phyloP scores from a whole-genome alignment of 2,888 invertebrate genomes.

The Andricus curvator region DNA sequence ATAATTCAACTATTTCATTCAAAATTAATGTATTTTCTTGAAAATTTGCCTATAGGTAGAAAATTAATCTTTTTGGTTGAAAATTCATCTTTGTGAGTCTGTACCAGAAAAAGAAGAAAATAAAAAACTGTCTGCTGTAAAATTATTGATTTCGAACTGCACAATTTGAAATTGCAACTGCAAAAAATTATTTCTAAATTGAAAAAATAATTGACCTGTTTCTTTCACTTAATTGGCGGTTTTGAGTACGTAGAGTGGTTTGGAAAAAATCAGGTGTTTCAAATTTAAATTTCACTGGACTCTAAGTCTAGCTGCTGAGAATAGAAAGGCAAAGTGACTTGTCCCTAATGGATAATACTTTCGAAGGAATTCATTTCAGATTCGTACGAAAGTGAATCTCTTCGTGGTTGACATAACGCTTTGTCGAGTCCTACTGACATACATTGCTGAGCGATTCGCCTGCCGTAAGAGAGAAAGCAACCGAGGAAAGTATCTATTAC shows the following conservation, averaged over 20 bases:
- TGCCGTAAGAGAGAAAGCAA: conserved; percentile 42
- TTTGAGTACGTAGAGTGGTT: background rate
- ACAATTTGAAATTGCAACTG: no score
- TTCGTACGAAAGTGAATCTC: conserved; percentile 72
- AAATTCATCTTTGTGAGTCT: no score
- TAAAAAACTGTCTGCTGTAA: no score
- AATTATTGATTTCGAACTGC: no score
- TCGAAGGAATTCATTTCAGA: conserved; percentile 55
- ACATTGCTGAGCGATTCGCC: conserved; percentile 60
- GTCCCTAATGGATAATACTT: conserved; percentile 50
- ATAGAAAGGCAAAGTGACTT: conserved; percentile 40
- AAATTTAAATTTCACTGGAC: conserved; percentile 16
- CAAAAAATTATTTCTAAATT: no score
- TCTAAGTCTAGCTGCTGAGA: background rate
- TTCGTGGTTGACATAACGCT: conserved; percentile 68
- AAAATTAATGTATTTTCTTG: no score
- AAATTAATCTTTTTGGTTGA: no score
- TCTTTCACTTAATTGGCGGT: background rate
- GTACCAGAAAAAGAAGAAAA: no score
- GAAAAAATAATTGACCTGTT: no score
- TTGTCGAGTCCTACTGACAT: conserved; percentile 69
- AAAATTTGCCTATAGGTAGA: no score
- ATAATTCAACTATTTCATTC: no score
- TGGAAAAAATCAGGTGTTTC: background rate
- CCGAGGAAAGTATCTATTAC: conserved; percentile 50